Conservation (phyloP, 2,888 invertebrate species). For the Pheosia gnoma region DNA sequence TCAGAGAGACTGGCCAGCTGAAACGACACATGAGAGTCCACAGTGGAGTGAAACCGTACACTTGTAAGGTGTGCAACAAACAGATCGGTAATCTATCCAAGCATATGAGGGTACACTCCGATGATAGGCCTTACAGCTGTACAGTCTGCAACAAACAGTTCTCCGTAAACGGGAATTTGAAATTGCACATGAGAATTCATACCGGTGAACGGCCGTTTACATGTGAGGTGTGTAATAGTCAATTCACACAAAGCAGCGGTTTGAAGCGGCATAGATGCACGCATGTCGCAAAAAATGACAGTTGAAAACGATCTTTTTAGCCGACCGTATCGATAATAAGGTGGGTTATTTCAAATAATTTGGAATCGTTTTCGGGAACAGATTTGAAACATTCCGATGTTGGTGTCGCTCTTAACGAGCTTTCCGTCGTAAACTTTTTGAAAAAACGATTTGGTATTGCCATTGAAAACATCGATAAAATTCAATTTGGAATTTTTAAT, state of each 20-base stretch:
- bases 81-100: conserved; percentile 73
- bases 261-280: conserved; percentile 58
- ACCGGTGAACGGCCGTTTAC: conserved; percentile 51
- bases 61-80: conserved; percentile 74
- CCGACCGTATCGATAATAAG: too few relatives aligned
- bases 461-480: too few relatives aligned
- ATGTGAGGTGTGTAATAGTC: conserved; percentile 54
- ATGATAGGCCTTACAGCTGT: conserved; percentile 59
- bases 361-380: too few relatives aligned
- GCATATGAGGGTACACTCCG: conserved; percentile 70
- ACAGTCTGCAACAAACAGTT: conserved; percentile 63
- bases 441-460: too few relatives aligned
- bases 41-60: conserved; percentile 69
- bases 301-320: not conserved
- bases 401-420: too few relatives aligned
- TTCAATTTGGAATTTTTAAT: too few relatives aligned
- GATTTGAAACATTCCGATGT: too few relatives aligned
- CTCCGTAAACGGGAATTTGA: conserved; percentile 58
- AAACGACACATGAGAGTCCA: conserved; percentile 71
- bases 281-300: conserved; percentile 33
- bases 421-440: too few relatives aligned
- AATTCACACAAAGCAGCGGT: conserved; percentile 58
- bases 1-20: conserved; percentile 68
- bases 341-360: too few relatives aligned
- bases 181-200: conserved; percentile 62